phyloP scores from a whole-genome alignment of 37 sponge, comb jelly and placozoan species.

The Oopsacas minuta region DNA sequence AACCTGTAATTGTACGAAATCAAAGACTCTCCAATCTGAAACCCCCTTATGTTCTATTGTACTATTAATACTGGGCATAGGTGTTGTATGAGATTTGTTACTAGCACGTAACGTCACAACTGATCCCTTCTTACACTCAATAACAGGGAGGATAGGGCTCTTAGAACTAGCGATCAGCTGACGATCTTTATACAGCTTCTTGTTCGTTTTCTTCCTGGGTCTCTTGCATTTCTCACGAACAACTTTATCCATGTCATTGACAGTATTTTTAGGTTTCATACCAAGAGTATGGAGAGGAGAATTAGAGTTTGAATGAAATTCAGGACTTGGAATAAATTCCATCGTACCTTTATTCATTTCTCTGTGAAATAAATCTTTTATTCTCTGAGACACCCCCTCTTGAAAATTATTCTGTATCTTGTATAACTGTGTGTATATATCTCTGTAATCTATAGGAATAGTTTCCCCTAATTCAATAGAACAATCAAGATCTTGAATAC shows the following conservation, averaged over 20 bases:
- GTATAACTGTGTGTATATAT: neutral
- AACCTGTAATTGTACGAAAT: neutral
- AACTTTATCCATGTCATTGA: no score
- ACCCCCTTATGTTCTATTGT: no score
- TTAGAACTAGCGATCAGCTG: no score
- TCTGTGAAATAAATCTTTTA: neutral
- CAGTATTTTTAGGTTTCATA: no score
- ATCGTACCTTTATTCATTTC: neutral
- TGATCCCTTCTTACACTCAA: no score
- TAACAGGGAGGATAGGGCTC: no score
- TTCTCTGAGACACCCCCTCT: neutral
- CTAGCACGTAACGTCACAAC: no score
- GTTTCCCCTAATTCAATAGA: neutral
- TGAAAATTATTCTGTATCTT: neutral
- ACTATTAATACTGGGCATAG: no score
- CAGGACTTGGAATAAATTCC: neutral
- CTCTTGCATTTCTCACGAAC: no score
- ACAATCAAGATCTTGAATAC: neutral
- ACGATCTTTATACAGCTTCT: no score
- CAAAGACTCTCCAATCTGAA: conserved; percentile 14
- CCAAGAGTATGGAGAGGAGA: neutral
- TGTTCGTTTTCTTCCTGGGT: no score
- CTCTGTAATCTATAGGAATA: neutral
- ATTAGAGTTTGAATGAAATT: neutral
- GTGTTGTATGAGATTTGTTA: no score